Base-by-base conservation (phyloP, 2,888 invertebrate species). In the Teleiodes luculella region DNA sequence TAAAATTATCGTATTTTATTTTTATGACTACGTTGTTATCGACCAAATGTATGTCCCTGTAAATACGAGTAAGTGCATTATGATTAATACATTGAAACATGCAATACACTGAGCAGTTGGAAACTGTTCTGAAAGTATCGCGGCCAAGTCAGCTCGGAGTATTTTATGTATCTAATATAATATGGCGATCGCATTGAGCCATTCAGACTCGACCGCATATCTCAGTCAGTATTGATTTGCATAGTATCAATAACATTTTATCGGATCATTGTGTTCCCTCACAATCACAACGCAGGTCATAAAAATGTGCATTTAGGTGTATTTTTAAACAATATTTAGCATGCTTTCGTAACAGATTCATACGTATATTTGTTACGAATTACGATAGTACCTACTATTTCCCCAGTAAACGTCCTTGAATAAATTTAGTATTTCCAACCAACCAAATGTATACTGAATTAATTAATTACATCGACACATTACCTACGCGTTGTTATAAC, bases 401-500 rank as follows among this genome's bases (percentile, higher is more conserved):
- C 6, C 35, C 35, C 35, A 48, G n/a, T 20, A 28, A 20, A 35
- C 33, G 49, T 36, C 49, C 37, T 49, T 49, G 49, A 49, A 49
- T 20, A 49, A 49, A 37, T 49, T 49, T 28, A 16, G 48, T 30
- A 46, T 14, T 24, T 24, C 3, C 13, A n/a, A n/a, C 16, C 14
- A 39, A 39, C 39, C 2, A 39, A 24, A 24, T 24, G 24, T 24
- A 24, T 24, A 24, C 3, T 3, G n/a, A 43, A 43, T n/a, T 20
- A 18, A 18, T 10, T 28, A 43, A 13, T 28, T n/a, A 49, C n/a
- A 6, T 37, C 49, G 14, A 6, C 18, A 39, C 10, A 16, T 36
- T 6, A n/a, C n/a, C n/a, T n/a, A 53, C 47, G 53, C 47, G 18
- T 50, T 39, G n/a, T 20, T 54, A 60, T 61, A 54, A 65, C 60